These are phyloP conservation scores for Hydrolagus affinis DNA, from an alignment of 2,113 vertebrate genomes.

Conservation along the genomic window DNA sequence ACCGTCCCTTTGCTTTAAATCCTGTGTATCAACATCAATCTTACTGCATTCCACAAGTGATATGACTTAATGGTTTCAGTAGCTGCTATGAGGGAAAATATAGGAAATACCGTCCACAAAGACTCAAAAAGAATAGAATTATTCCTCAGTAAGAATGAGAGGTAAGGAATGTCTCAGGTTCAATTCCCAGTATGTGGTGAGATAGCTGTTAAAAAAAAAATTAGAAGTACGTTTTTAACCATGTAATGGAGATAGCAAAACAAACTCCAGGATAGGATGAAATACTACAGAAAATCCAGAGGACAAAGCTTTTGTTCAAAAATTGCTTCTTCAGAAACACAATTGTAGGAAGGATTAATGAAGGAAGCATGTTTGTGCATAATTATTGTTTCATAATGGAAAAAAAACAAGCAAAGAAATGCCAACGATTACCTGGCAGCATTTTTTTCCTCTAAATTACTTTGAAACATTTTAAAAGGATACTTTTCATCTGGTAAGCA, in stretches of 20 bases:
- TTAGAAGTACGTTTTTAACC: too few relatives aligned
- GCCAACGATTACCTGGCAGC: not conserved
- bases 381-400: not conserved
- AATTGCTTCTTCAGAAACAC: not conserved
- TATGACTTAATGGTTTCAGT: too few relatives aligned
- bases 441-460: not conserved
- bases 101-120: too few relatives aligned
- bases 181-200: too few relatives aligned
- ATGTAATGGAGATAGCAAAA: not conserved
- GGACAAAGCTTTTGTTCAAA: not conserved
- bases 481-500: slow-evolving; percentile 44
- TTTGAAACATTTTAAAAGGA: not conserved
- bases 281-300: not conserved
- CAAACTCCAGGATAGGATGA: not conserved
- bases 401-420: slow-evolving; percentile 38
- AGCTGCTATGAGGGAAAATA: too few relatives aligned
- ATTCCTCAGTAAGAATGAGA: too few relatives aligned
- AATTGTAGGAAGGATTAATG: not conserved
- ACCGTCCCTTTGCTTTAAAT: too few relatives aligned
- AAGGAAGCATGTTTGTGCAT: not conserved
- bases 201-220: too few relatives aligned
- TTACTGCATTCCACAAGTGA: too few relatives aligned
- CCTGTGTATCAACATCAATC: too few relatives aligned
- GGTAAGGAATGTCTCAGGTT: too few relatives aligned
- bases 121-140: too few relatives aligned